A percentile compares a stretch with the other conserved stretches of the same genome.
phyloP scores from a whole-genome alignment of 1,140 invertebrate species.

The Campodea augens region DNA sequence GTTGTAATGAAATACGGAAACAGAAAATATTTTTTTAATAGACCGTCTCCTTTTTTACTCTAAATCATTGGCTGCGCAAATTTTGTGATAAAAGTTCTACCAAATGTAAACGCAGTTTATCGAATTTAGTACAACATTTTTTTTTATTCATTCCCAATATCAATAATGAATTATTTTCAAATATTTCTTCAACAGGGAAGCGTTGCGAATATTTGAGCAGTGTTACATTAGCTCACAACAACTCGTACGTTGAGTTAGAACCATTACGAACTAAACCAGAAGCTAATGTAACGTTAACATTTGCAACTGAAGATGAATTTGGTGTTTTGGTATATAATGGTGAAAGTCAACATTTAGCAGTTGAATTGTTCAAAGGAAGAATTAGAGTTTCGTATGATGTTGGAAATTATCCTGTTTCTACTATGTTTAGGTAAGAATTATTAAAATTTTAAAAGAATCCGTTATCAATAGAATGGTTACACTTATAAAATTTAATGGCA shows the following conservation, averaged over 20 bases:
- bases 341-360: conserved; percentile 69
- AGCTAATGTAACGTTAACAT: conserved; percentile 84
- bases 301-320: conserved; percentile 75
- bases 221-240: conserved; percentile 79
- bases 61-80: not conserved
- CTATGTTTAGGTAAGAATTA: conserved; percentile 71
- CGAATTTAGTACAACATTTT: not conserved
- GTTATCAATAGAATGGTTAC: not conserved
- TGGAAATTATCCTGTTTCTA: conserved; percentile 91
- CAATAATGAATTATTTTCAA: not conserved
- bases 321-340: conserved; percentile 82
- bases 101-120: not conserved
- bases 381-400: conserved; percentile 90
- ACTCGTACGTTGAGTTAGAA: conserved; percentile 83
- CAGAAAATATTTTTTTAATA: too few species aligned
- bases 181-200: conserved; percentile 39
- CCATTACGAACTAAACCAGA: conserved; percentile 66
- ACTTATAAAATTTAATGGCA: too few species aligned
- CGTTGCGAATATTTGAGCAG: conserved; percentile 90
- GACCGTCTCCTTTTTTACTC: too few species aligned
- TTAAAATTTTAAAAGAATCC: not conserved
- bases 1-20: too few species aligned
- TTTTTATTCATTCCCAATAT: not conserved
- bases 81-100: not conserved
- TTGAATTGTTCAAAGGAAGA: conserved; percentile 85